A percentile compares a stretch with the other conserved stretches of the same genome.
Evolutionary conservation across 1,140 invertebrate genomes (phyloP).

Genomic region (Phocides pigmalion): DNA sequence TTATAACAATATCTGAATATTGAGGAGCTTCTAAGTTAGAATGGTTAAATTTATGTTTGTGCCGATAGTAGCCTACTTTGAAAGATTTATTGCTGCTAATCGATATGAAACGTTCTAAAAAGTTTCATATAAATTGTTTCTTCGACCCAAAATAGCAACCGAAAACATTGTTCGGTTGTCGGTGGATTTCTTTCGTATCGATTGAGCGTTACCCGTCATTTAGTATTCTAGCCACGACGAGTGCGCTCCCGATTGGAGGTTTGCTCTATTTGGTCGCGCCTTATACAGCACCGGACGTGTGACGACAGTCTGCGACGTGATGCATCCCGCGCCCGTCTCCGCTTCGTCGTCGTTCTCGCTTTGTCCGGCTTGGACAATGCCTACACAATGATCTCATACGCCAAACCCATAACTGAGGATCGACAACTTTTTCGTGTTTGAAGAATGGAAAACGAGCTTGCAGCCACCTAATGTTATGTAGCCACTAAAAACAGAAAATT

Average conservation of each 20-base stretch:
- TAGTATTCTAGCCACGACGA: slow-evolving; percentile 59
- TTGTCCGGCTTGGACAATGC: slow-evolving; percentile 15
- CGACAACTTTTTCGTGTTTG: too few relatives aligned
- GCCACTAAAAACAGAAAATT: too few relatives aligned
- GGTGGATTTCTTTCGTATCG: slow-evolving; percentile 64
- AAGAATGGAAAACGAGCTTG: too few relatives aligned
- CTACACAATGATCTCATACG: not conserved
- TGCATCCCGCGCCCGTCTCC: slow-evolving; percentile 48
- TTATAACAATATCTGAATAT: too few relatives aligned
- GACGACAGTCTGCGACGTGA: slow-evolving; percentile 55
- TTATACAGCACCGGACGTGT: slow-evolving; percentile 65
- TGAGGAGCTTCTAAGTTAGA: too few relatives aligned
- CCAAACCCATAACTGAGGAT: not conserved
- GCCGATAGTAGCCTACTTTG: not conserved
- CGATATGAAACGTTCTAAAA: not conserved
- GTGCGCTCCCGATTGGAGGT: slow-evolving; percentile 49
- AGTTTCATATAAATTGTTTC: slow-evolving; percentile 24
- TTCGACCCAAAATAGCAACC: slow-evolving; percentile 33
- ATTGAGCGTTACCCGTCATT: slow-evolving; percentile 48
- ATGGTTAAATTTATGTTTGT: not conserved
- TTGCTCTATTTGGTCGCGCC: slow-evolving; percentile 65
- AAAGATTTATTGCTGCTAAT: not conserved
- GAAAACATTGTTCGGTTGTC: slow-evolving; percentile 50
- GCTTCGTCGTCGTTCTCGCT: not conserved
- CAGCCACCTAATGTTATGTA: too few relatives aligned